Conservation (phyloP, 2,797 vertebrate genomes). For the Ispidina lecontei region DNA sequence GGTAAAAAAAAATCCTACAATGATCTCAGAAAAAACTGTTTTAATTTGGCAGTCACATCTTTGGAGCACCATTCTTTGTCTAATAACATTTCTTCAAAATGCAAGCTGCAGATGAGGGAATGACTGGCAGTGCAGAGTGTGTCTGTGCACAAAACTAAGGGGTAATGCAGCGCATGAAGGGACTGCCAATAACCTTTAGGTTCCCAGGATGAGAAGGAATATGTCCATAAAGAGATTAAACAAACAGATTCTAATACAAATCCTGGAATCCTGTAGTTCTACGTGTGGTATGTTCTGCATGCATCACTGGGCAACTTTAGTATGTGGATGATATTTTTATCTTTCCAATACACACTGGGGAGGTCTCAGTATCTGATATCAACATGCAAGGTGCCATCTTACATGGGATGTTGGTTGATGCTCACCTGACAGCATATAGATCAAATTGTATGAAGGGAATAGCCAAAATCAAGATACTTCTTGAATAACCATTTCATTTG, state of each 20-base stretch:
- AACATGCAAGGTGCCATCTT: not conserved
- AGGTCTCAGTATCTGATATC: not conserved
- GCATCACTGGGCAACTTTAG: not conserved
- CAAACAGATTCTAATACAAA: not conserved
- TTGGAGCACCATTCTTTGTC: not conserved
- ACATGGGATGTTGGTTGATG: not conserved
- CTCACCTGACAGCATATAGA: not conserved
- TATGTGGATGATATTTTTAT: not conserved
- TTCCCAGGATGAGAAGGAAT: not conserved
- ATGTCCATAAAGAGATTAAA: not conserved
- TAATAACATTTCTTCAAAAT: not conserved
- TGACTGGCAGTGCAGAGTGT: too few relatives aligned
- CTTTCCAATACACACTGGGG: not conserved
- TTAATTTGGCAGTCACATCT: not conserved
- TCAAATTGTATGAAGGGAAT: not conserved
- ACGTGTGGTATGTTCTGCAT: not conserved
- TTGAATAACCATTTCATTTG: not conserved
- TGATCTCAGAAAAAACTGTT: not conserved
- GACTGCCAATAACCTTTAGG: not conserved
- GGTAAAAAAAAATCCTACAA: not conserved
- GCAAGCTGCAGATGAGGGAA: not conserved
- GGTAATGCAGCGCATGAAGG: not conserved
- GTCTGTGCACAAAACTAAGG: not conserved
- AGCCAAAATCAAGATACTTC: not conserved
- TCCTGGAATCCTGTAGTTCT: not conserved